These are phyloP conservation scores for Ovis canadensis DNA, from an alignment of 2,113 vertebrate genomes.

Conservation along the genomic window DNA sequence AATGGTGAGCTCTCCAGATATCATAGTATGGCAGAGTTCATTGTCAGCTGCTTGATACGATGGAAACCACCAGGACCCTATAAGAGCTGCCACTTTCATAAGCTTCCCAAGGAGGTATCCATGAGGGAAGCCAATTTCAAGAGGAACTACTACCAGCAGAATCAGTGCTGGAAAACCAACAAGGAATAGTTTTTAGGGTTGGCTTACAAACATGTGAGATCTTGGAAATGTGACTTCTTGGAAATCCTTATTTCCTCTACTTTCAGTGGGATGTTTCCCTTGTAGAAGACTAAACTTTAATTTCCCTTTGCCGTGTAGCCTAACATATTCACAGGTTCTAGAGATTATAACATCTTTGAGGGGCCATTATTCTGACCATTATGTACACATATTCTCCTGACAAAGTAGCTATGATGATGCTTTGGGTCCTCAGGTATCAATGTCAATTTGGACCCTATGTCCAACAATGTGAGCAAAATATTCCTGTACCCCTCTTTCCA, in stretches of 20 bases:
- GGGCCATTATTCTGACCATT: background rate
- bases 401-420: background rate
- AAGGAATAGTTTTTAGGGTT: background rate
- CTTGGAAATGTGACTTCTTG: background rate
- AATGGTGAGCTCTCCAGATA: background rate
- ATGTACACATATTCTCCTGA: background rate
- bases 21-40: background rate
- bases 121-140: background rate
- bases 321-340: background rate
- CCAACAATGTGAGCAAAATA: background rate
- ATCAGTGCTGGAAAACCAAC: background rate
- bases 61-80: background rate
- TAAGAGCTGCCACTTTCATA: background rate
- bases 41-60: background rate
- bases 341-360: background rate
- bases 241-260: background rate
- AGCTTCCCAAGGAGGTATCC: background rate
- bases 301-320: background rate
- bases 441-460: background rate
- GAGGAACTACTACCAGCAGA: background rate
- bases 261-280: background rate
- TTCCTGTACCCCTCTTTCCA: background rate
- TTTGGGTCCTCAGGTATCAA: background rate
- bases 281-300: background rate
- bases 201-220: background rate